phyloP scores from a whole-genome alignment of 2,888 invertebrate genomes.

The Apotomis turbidana region DNA sequence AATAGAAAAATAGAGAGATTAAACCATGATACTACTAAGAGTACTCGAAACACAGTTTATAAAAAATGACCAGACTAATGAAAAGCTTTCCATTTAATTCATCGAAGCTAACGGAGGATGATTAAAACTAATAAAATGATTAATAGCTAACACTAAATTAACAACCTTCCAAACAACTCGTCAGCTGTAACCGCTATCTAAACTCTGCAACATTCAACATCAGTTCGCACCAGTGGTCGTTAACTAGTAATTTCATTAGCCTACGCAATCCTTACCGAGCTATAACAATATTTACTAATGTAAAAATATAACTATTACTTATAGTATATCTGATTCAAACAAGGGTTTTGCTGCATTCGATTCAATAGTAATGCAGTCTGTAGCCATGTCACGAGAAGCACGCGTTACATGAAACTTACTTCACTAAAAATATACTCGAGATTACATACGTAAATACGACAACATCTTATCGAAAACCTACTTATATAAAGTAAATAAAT shows the following conservation, averaged over 20 bases:
- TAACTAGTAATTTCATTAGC: constrained; percentile 66
- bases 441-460: constrained; percentile 45
- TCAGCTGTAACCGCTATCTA: constrained; percentile 74
- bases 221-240: constrained; percentile 81
- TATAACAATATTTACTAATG: constrained; percentile 72
- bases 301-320: constrained; percentile 75
- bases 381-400: constrained; percentile 40
- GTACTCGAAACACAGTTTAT: constrained; percentile 27
- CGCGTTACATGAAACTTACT: constrained; percentile 41
- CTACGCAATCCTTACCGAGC: constrained; percentile 58
- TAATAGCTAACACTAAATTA: constrained; percentile 68
- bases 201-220: constrained; percentile 82
- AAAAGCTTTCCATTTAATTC: constrained; percentile 46
- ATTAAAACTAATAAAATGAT: constrained; percentile 58
- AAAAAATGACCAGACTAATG: constrained; percentile 33
- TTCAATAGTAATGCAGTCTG: constrained; percentile 17
- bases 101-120: constrained; percentile 60
- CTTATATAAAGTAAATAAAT: constrained; percentile 39
- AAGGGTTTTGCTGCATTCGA: constrained; percentile 24
- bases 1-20: constrained; percentile 75
- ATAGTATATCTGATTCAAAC: constrained; percentile 50
- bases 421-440: constrained; percentile 44
- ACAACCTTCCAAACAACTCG: constrained; percentile 77
- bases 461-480: constrained; percentile 39
- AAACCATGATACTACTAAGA: constrained; percentile 48